These are phyloP conservation scores for Serranus cabrilla DNA, from an alignment of 2,797 vertebrate genomes.

Conservation along the genomic window DNA sequence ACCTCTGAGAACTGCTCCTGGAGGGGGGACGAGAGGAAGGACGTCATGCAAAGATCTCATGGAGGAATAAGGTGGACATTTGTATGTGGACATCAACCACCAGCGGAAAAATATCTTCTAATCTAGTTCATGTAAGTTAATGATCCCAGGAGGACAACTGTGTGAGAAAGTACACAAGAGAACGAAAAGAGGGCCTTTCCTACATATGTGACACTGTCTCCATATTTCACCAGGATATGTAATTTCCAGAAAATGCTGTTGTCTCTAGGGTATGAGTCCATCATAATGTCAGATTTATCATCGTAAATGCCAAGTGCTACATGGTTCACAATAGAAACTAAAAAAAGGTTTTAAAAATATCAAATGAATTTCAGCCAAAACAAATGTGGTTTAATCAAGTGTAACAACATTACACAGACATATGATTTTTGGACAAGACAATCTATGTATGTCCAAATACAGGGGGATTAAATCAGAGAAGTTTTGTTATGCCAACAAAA, in stretches of 20 bases:
- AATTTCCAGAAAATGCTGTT: neutral
- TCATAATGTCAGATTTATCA: conserved; percentile 6
- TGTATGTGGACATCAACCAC: neutral
- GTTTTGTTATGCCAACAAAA: neutral
- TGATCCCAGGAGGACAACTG: neutral
- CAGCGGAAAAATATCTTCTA: conserved; percentile 1
- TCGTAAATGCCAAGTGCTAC: neutral
- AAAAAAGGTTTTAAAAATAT: neutral
- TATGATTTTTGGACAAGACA: neutral
- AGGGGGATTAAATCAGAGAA: neutral
- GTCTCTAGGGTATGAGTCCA: neutral
- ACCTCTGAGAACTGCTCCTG: conserved; percentile 98
- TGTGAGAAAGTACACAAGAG: conserved; percentile 15
- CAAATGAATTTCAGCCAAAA: conserved; percentile 22
- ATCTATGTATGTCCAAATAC: conserved; percentile 1
- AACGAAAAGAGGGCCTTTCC: neutral
- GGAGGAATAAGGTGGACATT: conserved; percentile 7
- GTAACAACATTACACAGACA: neutral
- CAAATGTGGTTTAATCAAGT: conserved; percentile 10
- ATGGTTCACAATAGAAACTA: conserved; percentile 10
- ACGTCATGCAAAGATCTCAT: conserved; percentile 10
- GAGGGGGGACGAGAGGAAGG: conserved; percentile 14
- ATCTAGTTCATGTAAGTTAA: conserved; percentile 1
- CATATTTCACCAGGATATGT: conserved; percentile 1
- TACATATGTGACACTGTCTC: conserved; percentile 2